phyloP scores from a whole-genome alignment of 2,797 vertebrate genomes.

The Decapterus maruadsi region DNA sequence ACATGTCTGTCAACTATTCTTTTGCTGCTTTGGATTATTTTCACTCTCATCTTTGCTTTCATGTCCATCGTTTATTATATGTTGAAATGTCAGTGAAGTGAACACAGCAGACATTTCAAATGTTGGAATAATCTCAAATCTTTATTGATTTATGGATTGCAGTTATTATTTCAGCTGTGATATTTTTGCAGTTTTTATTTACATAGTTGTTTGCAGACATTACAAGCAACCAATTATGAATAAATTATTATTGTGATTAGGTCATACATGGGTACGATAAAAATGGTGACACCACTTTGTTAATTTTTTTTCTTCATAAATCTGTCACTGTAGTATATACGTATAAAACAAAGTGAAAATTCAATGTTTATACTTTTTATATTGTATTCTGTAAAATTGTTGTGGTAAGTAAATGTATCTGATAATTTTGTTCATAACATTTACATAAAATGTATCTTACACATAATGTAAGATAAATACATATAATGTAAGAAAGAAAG shows the following conservation, averaged over 20 bases:
- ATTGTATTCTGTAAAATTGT: neutral
- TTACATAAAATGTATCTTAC: neutral
- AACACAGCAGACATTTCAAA: neutral
- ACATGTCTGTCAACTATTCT: constrained; percentile 35
- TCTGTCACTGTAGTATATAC: neutral
- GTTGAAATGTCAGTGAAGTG: neutral
- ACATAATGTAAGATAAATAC: neutral
- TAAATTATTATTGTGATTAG: neutral
- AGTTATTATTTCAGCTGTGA: neutral
- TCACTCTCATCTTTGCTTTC: constrained; percentile 17
- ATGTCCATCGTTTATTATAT: neutral
- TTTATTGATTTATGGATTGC: neutral
- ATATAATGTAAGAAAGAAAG: neutral
- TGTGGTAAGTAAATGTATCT: neutral
- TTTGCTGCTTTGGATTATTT: constrained; percentile 25
- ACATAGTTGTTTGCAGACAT: neutral
- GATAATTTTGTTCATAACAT: neutral
- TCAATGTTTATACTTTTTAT: neutral
- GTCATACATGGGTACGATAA: neutral
- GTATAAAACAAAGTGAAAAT: neutral
- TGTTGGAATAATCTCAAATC: neutral
- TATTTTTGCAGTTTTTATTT: neutral
- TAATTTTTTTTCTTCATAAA: too few species aligned
- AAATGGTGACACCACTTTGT: neutral
- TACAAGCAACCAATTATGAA: neutral